Evolutionary conservation across 2,888 invertebrate genomes (phyloP), one percentile per base, ranked within the genome.

Genomic region (Sipunculus nudus): DNA sequence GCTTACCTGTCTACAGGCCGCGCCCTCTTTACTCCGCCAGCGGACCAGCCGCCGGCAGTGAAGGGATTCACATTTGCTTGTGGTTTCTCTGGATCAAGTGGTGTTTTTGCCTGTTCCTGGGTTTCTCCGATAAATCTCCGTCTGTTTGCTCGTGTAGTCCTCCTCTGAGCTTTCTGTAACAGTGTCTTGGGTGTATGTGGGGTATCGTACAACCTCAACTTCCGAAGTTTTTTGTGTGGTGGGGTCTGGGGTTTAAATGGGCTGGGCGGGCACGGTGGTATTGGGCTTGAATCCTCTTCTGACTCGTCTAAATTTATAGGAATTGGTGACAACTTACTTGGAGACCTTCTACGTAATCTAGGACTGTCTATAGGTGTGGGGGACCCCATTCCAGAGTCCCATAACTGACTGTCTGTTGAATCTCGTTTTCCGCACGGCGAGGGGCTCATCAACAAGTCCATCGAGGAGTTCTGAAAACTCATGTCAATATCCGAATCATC

Each of bases 151-250:
- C 53, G 16, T 41, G 45, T 49, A 23, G 46, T 58, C 47, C 26
- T 66, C 62, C 68, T 63, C 46, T 74, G 68, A 0, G 81, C 76
- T 75, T 90, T 91, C 77, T 91, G 89, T 32, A 92, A 83, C 21
- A 94, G 86, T 0, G 92, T 92, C 85, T 92, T 93, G 3, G 94
- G 93, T 3, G 93, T 93, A 66, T 91, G 89, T 0, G 93, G 93
- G 52, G 91, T 91, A 84, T 93, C 93, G 77, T 92, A 92, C 1
- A 94, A 85, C 71, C 92, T 89, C 75, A 85, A 77, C 1, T 89
- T 75, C 46, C 78, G 71, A 29, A 80, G 65, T 55, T 74, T 74
- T 61, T 79, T 73, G 61, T 79, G 77, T 8, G 89, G 89, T 32
- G 89, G 89, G 4, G 84, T n/a, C n/a, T n/a, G n/a, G n/a, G n/a